phyloP scores from a whole-genome alignment of 2,113 vertebrate species.

The Piliocolobus tephrosceles region DNA sequence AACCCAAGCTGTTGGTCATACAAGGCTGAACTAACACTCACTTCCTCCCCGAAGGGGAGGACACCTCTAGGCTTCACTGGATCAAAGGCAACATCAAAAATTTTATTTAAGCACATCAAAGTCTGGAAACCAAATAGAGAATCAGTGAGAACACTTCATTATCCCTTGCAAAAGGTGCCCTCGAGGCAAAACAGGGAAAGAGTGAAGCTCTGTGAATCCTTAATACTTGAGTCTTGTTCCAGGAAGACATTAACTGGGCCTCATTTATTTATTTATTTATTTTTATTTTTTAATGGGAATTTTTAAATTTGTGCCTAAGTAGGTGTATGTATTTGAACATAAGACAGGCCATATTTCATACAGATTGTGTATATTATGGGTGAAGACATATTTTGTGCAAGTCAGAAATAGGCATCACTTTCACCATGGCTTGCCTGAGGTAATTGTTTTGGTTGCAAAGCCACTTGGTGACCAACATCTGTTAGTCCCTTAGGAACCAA shows the following conservation, averaged over 20 bases:
- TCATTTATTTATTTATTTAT: not conserved
- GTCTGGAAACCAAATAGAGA: slow-evolving; percentile 58
- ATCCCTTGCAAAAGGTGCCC: slow-evolving; percentile 64
- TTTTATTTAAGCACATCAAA: slow-evolving; percentile 63
- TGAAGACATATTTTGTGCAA: not conserved
- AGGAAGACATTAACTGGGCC: slow-evolving; percentile 13
- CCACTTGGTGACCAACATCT: not conserved
- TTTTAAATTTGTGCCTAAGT: not conserved
- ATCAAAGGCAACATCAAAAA: slow-evolving; percentile 65
- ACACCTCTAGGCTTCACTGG: slow-evolving; percentile 1
- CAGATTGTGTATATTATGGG: not conserved
- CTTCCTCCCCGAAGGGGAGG: not conserved
- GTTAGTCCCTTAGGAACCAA: not conserved
- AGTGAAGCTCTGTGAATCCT: not conserved
- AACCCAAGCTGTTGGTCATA: not conserved
- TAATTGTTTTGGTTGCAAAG: not conserved
- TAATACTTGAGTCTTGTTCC: slow-evolving; percentile 25
- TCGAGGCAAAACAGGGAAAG: slow-evolving; percentile 6
- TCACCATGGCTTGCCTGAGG: not conserved
- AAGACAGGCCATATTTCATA: not conserved
- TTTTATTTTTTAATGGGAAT: too few species aligned
- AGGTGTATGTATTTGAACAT: not conserved
- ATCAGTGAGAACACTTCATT: slow-evolving; percentile 60
- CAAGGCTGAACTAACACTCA: not conserved
- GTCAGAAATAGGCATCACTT: not conserved